Evolutionary conservation across 2,888 invertebrate genomes (phyloP).

Genomic region (Cybosia mesomella): DNA sequence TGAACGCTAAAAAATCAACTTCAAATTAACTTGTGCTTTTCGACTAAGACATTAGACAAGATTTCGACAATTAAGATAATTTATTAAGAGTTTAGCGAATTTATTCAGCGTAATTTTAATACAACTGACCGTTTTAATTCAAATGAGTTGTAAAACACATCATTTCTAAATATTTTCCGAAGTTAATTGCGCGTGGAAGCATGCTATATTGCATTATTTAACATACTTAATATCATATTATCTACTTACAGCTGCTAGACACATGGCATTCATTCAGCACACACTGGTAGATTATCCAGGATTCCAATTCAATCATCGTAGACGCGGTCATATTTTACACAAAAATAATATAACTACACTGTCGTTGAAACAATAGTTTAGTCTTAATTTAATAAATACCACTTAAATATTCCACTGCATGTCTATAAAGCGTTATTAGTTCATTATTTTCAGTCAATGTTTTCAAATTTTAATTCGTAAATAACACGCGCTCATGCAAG

Average conservation of each 20-base stretch:
- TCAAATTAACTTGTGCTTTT: background rate
- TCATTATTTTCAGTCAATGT: slow-evolving; percentile 66
- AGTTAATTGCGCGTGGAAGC: background rate
- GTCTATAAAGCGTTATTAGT: slow-evolving; percentile 43
- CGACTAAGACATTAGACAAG: too few relatives aligned
- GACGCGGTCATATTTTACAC: slow-evolving; percentile 82
- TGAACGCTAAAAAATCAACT: background rate
- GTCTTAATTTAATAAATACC: slow-evolving; percentile 44
- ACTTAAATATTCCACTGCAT: slow-evolving; percentile 59
- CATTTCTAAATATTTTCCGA: background rate
- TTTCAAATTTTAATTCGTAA: slow-evolving; percentile 59
- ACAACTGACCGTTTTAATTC: background rate
- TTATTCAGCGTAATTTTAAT: background rate
- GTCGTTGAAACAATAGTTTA: slow-evolving; percentile 59
- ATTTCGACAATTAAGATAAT: too few relatives aligned
- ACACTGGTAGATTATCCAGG: slow-evolving; percentile 91
- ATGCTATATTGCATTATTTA: background rate
- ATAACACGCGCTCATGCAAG: slow-evolving; percentile 65
- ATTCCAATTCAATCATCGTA: slow-evolving; percentile 89
- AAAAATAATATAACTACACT: slow-evolving; percentile 57
- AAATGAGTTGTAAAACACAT: background rate
- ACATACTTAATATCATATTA: background rate
- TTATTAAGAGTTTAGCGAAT: background rate
- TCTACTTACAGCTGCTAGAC: slow-evolving; percentile 88
- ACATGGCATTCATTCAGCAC: slow-evolving; percentile 89